Evolutionary conservation across 2,888 invertebrate species (phyloP), one percentile per base, ranked within the genome.

Genomic region (Sialis lutaria): DNA sequence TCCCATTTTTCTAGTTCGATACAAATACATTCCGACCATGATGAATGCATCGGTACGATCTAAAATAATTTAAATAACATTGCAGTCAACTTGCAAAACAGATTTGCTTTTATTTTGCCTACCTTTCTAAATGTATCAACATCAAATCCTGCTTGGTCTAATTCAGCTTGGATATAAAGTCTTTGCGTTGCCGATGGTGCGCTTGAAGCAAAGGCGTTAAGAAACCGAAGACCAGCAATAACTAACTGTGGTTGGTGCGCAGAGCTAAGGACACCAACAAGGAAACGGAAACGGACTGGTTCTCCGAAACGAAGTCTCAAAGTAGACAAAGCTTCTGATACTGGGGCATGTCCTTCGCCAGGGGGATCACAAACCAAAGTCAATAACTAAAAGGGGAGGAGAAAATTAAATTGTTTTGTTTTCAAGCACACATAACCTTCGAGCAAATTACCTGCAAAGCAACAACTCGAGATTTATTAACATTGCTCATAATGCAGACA

Each of bases 261-360:
- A 48, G 87, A 86, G 56, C 82, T 81, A 49, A 92, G 71, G 75
- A 91, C 90, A 2, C 91, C 91, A 6, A 90, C 82, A 1, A 93
- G 73, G 60, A 93, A 83, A 50, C 92, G 75, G 66, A 93, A 93
- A 59, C 92, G 76, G 6, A 92, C 91, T 0, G 92, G 91, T 61
- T 95, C 93, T 4, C 90, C 91, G 60, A 87, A 88, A 49, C 90
- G 75, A 6, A 93, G 69, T 35, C 92, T 73, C 46, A 93, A 70
- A 0, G 91, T 89, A 0, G 91, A 88, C 53, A 93, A 74, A 0
- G 93, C 90, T 63, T 93, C 93, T 1, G 91, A 85, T 10, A 93
- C 87, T 52, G 86, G 80, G 37, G 79, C 75, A 66, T 91, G 89
- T 1, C 91, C 92, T 47, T 71, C 74, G 1, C 74, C 76, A 6